These are phyloP conservation scores for Eidolon helvum DNA, from an alignment of 2,113 vertebrate genomes.

Conservation along the genomic window DNA sequence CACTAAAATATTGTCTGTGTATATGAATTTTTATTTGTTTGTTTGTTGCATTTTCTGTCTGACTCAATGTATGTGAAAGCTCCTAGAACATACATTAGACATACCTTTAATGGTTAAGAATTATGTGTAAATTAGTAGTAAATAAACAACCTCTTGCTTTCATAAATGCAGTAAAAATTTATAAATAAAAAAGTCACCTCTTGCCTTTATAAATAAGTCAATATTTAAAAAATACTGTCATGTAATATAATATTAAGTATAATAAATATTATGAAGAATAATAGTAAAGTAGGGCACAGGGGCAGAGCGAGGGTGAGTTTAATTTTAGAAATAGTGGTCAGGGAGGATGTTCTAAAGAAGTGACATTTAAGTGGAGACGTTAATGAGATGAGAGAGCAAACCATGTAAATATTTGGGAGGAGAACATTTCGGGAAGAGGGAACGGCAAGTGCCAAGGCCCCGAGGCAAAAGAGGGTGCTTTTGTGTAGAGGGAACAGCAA, in stretches of 20 bases:
- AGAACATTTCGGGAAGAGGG: neutral
- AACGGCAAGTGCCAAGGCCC: neutral
- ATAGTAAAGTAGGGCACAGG: neutral
- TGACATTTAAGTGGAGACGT: neutral
- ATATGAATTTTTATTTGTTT: too few species aligned
- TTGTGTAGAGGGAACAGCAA: neutral
- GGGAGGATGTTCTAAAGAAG: neutral
- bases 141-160: neutral
- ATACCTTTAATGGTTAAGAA: neutral
- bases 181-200: neutral
- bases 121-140: neutral
- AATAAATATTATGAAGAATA: neutral
- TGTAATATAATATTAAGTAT: neutral
- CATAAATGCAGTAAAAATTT: neutral
- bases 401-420: neutral
- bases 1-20: too few species aligned
- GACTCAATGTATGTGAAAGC: neutral
- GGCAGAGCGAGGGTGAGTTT: neutral
- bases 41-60: neutral
- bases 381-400: neutral
- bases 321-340: neutral
- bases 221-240: neutral
- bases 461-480: neutral
- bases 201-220: neutral
- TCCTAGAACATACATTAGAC: neutral